A percentile compares a stretch with the other conserved stretches of the same genome.
phyloP scores from a whole-genome alignment of 2,113 vertebrate genomes.

The Piprites chloris region DNA sequence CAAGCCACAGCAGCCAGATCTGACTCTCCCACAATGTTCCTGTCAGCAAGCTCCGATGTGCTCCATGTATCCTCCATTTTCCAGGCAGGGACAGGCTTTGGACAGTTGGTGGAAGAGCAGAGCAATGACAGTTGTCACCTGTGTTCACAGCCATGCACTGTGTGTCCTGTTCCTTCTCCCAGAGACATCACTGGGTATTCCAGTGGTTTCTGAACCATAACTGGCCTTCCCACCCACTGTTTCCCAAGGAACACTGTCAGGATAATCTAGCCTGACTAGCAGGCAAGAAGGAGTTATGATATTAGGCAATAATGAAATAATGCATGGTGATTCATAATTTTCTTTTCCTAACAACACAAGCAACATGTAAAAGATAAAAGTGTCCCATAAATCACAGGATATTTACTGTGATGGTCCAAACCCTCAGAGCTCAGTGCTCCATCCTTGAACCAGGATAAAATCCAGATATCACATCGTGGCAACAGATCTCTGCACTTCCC shows the following conservation, averaged over 20 bases:
- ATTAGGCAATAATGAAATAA: background rate
- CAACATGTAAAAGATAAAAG: background rate
- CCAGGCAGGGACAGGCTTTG: background rate
- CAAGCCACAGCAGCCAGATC: background rate
- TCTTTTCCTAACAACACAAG: background rate
- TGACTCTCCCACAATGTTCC: fast-evolving
- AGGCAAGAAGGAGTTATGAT: background rate
- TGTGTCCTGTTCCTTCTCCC: background rate
- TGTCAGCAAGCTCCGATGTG: background rate
- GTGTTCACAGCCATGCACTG: background rate
- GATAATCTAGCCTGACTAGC: background rate
- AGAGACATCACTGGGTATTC: fast-evolving
- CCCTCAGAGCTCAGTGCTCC: background rate
- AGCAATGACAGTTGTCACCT: fast-evolving
- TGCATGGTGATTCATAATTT: background rate
- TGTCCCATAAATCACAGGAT: background rate
- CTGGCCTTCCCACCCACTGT: background rate
- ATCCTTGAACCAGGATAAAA: background rate
- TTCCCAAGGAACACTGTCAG: background rate
- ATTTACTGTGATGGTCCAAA: background rate
- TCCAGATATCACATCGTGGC: fast-evolving
- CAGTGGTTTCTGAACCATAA: background rate
- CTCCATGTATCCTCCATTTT: fast-evolving
- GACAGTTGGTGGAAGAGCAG: background rate
- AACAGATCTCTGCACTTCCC: background rate